Evolutionary conservation across 1,140 invertebrate genomes (phyloP).

Genomic region (Caenorhabditis inopinata): DNA sequence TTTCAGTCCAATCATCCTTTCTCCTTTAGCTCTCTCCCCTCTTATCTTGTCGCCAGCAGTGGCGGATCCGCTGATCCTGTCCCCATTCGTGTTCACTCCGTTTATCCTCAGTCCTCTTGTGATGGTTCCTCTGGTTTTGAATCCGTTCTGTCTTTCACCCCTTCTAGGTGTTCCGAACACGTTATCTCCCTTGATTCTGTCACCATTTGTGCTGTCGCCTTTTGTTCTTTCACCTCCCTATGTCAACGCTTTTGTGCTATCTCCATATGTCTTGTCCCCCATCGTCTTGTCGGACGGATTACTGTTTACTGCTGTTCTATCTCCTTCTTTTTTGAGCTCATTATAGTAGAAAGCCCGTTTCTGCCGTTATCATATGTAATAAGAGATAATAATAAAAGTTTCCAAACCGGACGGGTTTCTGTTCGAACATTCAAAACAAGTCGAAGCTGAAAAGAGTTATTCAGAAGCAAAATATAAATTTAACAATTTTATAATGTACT

Average conservation of each 20-base stretch:
- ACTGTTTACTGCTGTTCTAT: conserved; percentile 53
- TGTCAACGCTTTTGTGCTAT: conserved; percentile 53
- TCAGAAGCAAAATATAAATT: too few relatives aligned
- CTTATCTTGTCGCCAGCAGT: conserved; percentile 35
- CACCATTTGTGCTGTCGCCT: conserved; percentile 45
- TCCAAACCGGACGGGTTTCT: too few relatives aligned
- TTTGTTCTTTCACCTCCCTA: conserved; percentile 47
- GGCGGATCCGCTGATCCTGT: conserved; percentile 39
- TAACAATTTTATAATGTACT: conserved; percentile 45
- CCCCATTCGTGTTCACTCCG: conserved; percentile 42
- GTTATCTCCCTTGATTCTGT: conserved; percentile 45
- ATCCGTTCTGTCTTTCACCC: conserved; percentile 43
- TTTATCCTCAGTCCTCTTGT: conserved; percentile 40
- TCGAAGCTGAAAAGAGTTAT: too few relatives aligned
- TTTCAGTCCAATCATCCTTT: conserved; percentile 32
- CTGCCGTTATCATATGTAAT: too few relatives aligned
- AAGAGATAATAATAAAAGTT: too few relatives aligned
- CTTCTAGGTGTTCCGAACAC: conserved; percentile 42
- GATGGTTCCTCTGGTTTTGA: conserved; percentile 44
- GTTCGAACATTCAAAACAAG: too few relatives aligned
- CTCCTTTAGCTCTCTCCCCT: conserved; percentile 2
- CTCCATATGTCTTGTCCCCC: conserved; percentile 58
- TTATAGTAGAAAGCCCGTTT: too few relatives aligned
- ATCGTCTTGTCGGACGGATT: conserved; percentile 52
- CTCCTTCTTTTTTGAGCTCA: conserved; percentile 56